Evolutionary conservation across 2,113 vertebrate genomes (phyloP).

Genomic region (Aspiorhynchus laticeps): DNA sequence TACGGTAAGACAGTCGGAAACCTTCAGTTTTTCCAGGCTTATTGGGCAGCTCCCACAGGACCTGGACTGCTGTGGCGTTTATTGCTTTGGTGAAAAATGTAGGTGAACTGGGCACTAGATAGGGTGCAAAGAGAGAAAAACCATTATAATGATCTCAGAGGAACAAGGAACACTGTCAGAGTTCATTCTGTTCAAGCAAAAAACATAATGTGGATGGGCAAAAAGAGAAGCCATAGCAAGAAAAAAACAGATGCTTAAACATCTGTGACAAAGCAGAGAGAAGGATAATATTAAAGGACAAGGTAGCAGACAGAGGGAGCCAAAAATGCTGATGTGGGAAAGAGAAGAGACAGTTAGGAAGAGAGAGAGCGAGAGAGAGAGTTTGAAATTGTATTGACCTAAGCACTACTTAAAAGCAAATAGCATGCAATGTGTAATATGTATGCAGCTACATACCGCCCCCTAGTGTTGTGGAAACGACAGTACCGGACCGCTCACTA

Average conservation of each 20-base stretch:
- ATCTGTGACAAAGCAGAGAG: background rate
- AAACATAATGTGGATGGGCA: background rate
- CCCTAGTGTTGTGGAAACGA: constrained; percentile 70
- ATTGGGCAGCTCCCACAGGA: constrained; percentile 75
- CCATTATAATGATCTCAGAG: background rate
- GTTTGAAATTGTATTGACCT: background rate
- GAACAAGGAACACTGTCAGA: background rate
- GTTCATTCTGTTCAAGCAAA: background rate
- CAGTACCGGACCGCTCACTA: constrained; percentile 68
- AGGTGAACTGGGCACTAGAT: constrained; percentile 70
- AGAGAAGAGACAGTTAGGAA: background rate
- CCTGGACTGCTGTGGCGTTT: constrained; percentile 70
- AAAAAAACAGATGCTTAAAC: constrained; percentile 20
- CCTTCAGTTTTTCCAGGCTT: constrained; percentile 71
- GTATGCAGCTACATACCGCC: constrained; percentile 62
- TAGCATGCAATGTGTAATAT: background rate
- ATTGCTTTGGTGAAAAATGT: constrained; percentile 77
- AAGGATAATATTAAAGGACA: background rate
- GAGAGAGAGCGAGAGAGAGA: background rate
- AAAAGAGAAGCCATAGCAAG: background rate
- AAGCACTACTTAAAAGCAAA: constrained; percentile 1
- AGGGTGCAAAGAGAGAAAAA: background rate
- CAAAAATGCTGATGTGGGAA: background rate
- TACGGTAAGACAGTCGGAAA: constrained; percentile 75
- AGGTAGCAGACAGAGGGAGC: background rate